Base-by-base conservation (phyloP, 2,113 vertebrate genomes). In the Echinops telfairi region DNA sequence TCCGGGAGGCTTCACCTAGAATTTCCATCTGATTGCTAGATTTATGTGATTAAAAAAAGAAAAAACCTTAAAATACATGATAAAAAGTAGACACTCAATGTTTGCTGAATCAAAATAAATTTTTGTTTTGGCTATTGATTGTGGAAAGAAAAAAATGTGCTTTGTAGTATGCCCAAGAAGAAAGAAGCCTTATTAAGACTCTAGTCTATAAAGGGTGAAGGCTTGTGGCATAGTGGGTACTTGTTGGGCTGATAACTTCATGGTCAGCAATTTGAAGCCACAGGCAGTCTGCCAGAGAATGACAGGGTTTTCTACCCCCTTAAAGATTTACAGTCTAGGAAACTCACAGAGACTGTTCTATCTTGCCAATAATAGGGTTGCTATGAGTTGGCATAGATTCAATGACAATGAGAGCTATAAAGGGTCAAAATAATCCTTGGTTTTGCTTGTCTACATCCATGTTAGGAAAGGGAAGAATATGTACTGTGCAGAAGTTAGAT, bases 11-110 rank as follows among this genome's bases (percentile, higher is more conserved):
- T 90, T 95, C 88, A 73, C 33, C 75, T 94, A 66, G 23, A 94
- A 94, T n/a, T 73, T 33, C 58, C 66, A 90, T 86, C 23, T 96
- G 81, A 96, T 80, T 96, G 96, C 93, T 91, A 90, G 80, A 95
- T 86, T 92, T 83, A 64, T 76, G 40, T 64, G 89, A 60, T 90
- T 95, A 64, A 22, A 68, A 94, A 93, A 94, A 22, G 64, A 94
- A 93, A 94, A 58, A 64, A 47, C 64, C 25, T 47, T 94, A 86
- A 92, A 93, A 90, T 85, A 80, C n/a, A 66, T 80, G 57, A 23
- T 85, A 93, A 93, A 93, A 94, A 94, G 23, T 91, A 91, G 89
- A 29, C 89, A 57, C 17, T 92, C 23, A 68, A 19, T 91, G 31
- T 83, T 88, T 80, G n/a, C 71, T 89, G 60, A 73, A 73, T 93